Evolutionary conservation across 2,888 invertebrate species (phyloP), one percentile per base, ranked within the genome.

Genomic region (Limnephilus rhombicus): DNA sequence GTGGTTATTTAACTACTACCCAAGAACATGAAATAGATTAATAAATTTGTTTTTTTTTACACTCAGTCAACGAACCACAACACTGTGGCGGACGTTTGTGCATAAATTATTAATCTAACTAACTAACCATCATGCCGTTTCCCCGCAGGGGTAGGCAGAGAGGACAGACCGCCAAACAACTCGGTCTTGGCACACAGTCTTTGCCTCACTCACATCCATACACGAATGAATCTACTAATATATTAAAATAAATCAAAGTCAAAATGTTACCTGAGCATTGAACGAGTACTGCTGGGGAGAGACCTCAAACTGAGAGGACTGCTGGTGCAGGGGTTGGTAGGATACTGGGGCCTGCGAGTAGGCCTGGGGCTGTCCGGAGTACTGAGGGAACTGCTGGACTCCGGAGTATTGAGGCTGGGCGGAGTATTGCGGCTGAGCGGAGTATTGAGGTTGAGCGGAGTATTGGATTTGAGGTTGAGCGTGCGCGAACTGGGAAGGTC

Each of bases 271-370:
- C 91, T 91, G 91, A 41, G 86, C 3, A 34, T 91, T 87, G 68
- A 87, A 88, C 18, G 81, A 37, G 49, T 88, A 87, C n/a, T 91
- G 91, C 45, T 37, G 87, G 13, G 87, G 31, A 68, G 82, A 15
- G 3, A 37, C 49, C 24, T 88, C 81, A 18, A 49, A 41, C 49
- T 91, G 91, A 24, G 68, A 34, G 4, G 83, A n/a, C 89, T 91
- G 91, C 68, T 41, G 91, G 45, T 88, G 89, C 82, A 89, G 92
- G 24, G 90, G 91, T 34, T 90, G 91, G 91, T 90, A 89, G 31
- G 91, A 80, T 1, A 87, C 85, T 80, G 83, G 83, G 11, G 87
- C 45, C 41, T 91, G 29, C 34, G 53, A 45, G 18, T 7, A 68
- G 18, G 5, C 68, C 87, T 45, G 85, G 41, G 82, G 85, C 86